A percentile compares a stretch with the other conserved stretches of the same genome.
Evolutionary conservation across 2,797 vertebrate genomes (phyloP).

Genomic region (Enteromius treurensis): DNA sequence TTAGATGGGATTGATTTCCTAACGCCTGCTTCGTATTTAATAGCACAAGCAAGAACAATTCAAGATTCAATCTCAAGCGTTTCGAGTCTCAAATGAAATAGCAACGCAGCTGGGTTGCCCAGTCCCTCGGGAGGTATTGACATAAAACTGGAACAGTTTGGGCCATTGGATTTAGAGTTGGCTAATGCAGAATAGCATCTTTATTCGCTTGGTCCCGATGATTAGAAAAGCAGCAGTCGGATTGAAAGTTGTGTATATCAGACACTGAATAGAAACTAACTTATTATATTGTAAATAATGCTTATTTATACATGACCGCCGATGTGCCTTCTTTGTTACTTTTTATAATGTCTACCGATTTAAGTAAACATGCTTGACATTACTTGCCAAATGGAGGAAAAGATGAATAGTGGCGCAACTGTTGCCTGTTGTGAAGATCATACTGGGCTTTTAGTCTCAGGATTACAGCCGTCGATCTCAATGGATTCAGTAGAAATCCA

Average conservation of each 20-base stretch:
- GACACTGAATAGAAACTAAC: constrained; percentile 71
- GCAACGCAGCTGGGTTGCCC: constrained; percentile 6
- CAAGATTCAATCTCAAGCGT: constrained; percentile 1
- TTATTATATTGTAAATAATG: constrained; percentile 79
- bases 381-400: constrained; percentile 61
- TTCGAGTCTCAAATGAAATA: constrained; percentile 19
- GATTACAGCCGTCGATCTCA: constrained; percentile 48
- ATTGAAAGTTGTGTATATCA: constrained; percentile 30
- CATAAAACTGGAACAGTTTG: constrained; percentile 5
- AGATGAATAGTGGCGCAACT: constrained; percentile 31
- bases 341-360: constrained; percentile 55
- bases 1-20: constrained; percentile 2
- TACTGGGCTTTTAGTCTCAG: constrained; percentile 34
- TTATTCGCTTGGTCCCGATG: neutral
- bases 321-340: constrained; percentile 76
- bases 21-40: constrained; percentile 6
- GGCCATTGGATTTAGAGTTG: constrained; percentile 17
- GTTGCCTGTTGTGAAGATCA: constrained; percentile 30
- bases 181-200: constrained; percentile 15
- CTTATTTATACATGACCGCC: constrained; percentile 76
- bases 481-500: constrained; percentile 47
- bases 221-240: constrained; percentile 44
- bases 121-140: neutral
- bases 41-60: neutral
- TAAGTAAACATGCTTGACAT: constrained; percentile 54